phyloP scores from a whole-genome alignment of 1,140 invertebrate genomes.

The Calliphora vicina region DNA sequence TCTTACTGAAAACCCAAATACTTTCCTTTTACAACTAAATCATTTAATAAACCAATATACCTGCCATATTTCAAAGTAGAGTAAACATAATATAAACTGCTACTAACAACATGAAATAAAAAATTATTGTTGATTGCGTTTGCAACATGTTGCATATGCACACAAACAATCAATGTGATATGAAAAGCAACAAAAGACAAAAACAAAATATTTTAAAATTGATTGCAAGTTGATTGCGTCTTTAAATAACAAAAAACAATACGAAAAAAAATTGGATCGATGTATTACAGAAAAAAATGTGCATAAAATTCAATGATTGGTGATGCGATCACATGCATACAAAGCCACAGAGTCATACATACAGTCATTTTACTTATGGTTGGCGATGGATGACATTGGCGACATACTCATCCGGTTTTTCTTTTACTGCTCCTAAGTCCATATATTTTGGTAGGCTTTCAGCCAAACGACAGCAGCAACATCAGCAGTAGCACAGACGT shows the following conservation, averaged over 20 bases:
- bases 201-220: constrained; percentile 22
- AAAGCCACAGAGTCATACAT: background rate
- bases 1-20: too few species aligned
- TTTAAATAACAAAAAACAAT: background rate
- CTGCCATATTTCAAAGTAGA: too few species aligned
- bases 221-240: constrained; percentile 27
- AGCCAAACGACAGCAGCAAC: background rate
- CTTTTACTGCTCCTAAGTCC: background rate
- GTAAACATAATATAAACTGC: background rate
- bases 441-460: background rate
- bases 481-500: background rate
- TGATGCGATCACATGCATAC: constrained; percentile 16
- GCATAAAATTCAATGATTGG: constrained; percentile 26
- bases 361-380: constrained; percentile 55
- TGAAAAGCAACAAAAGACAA: constrained; percentile 2
- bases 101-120: background rate
- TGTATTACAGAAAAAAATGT: background rate
- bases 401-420: constrained; percentile 62
- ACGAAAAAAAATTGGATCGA: constrained; percentile 26
- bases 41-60: too few species aligned
- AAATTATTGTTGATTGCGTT: constrained; percentile 34
- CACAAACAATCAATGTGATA: constrained; percentile 21
- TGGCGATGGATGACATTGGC: constrained; percentile 45
- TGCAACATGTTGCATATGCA: constrained; percentile 29
- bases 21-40: too few species aligned